phyloP scores from a whole-genome alignment of 2,888 invertebrate species.

The Fragum sueziense region DNA sequence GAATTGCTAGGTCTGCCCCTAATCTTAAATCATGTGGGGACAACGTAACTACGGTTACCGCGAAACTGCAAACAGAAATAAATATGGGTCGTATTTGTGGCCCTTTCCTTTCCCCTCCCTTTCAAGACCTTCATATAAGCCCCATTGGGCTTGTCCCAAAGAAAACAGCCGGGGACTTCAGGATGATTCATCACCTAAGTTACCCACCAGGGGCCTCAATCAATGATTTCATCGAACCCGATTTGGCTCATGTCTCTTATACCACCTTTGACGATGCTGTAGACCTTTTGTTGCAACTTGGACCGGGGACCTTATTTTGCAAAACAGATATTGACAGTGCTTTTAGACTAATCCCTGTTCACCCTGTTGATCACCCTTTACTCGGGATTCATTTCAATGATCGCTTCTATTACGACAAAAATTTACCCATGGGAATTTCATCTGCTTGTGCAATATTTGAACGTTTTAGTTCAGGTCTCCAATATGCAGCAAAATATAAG shows the following conservation, averaged over 20 bases:
- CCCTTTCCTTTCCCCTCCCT: conserved; percentile 23
- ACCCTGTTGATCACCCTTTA: conserved; percentile 42
- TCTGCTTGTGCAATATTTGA: conserved; percentile 54
- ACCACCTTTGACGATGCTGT: conserved; percentile 46
- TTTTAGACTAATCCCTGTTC: conserved; percentile 46
- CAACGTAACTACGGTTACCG: conserved; percentile 1
- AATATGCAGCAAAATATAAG: conserved; percentile 14
- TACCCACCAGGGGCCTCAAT: conserved; percentile 38
- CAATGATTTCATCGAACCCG: conserved; percentile 45
- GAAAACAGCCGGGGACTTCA: conserved; percentile 29
- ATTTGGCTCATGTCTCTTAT: conserved; percentile 28
- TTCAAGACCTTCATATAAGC: conserved; percentile 26
- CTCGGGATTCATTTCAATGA: conserved; percentile 36
- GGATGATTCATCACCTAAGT: conserved; percentile 53
- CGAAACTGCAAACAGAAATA: conserved; percentile 22
- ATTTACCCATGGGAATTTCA: conserved; percentile 39
- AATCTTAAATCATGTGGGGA: conserved; percentile 31
- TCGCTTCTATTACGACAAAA: conserved; percentile 39
- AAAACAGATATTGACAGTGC: conserved; percentile 52
- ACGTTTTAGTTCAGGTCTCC: conserved; percentile 31
- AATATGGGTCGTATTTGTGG: conserved; percentile 17
- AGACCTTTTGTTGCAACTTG: neutral
- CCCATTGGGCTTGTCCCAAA: conserved; percentile 47
- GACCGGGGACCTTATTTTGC: conserved; percentile 10
- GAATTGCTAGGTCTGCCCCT: neutral